These are phyloP conservation scores for Hydra vulgaris DNA, from an alignment of 30 jellyfish, hydroid and myxozoan species.

Conservation along the genomic window DNA sequence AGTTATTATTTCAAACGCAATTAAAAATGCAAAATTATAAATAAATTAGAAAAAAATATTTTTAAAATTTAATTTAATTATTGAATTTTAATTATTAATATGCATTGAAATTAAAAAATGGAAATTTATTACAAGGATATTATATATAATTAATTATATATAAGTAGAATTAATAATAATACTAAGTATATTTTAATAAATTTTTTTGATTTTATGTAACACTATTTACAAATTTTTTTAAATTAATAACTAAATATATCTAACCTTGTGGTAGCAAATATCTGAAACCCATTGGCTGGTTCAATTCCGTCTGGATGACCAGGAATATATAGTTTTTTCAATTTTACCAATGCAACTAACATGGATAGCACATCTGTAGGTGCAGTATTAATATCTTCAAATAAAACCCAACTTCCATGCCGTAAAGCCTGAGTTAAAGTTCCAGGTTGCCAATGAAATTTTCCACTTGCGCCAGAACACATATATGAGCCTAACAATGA, in stretches of 20 bases:
- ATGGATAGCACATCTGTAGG: constrained; percentile 85
- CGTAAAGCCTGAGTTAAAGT: constrained; percentile 75
- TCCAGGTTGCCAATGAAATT: constrained; percentile 91
- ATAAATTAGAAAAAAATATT: too few species aligned
- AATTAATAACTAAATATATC: background rate
- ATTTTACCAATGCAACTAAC: constrained; percentile 51
- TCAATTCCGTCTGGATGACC: constrained; percentile 44
- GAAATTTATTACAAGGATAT: too few species aligned
- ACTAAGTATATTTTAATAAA: too few species aligned
- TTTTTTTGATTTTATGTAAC: too few species aligned
- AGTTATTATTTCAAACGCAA: too few species aligned
- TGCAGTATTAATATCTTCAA: constrained; percentile 83
- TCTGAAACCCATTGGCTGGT: constrained; percentile 54
- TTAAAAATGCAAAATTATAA: too few species aligned
- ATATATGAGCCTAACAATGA: constrained; percentile 76
- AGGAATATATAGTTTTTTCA: constrained; percentile 46
- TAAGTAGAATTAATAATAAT: too few species aligned
- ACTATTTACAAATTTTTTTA: background rate
- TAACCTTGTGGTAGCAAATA: constrained; percentile 78
- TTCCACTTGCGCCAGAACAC: constrained; percentile 83
- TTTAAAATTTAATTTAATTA: too few species aligned
- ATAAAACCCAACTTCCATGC: constrained; percentile 78
- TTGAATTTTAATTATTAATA: too few species aligned
- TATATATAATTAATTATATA: too few species aligned
- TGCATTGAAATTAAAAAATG: too few species aligned